phyloP scores from a whole-genome alignment of 2,888 invertebrate species.

The Chalcis sispes region DNA sequence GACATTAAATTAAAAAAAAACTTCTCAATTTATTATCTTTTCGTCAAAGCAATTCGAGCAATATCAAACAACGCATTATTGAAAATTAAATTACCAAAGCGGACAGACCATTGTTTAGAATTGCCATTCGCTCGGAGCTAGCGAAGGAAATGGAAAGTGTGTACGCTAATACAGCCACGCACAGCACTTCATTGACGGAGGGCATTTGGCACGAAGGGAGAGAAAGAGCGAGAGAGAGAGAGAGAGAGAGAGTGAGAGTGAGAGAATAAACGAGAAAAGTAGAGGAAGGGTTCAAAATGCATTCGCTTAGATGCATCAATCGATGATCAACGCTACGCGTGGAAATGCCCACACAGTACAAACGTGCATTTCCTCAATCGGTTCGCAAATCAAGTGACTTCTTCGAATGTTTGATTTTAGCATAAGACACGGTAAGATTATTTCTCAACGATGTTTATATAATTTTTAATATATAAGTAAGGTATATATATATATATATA shows the following conservation, averaged over 20 bases:
- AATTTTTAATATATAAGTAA: background rate
- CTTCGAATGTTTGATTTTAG: slow-evolving; percentile 14
- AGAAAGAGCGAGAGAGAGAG: slow-evolving; percentile 49
- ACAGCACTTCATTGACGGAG: slow-evolving; percentile 38
- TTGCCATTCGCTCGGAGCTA: too few relatives aligned
- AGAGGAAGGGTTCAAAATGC: slow-evolving; percentile 48
- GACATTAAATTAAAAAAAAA: too few relatives aligned
- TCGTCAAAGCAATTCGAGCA: too few relatives aligned
- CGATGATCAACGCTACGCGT: slow-evolving; percentile 14
- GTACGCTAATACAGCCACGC: slow-evolving; percentile 43
- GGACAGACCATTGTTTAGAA: slow-evolving; percentile 6
- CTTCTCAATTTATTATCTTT: too few relatives aligned
- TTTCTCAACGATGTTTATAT: background rate
- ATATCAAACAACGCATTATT: slow-evolving; percentile 8
- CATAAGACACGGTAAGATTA: background rate
- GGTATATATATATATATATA: too few relatives aligned
- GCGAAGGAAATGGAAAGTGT: slow-evolving; percentile 53
- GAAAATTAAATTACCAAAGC: slow-evolving; percentile 18
- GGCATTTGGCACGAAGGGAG: slow-evolving; percentile 44
- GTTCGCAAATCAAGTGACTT: slow-evolving; percentile 14
- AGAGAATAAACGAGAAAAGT: background rate
- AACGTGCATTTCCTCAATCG: slow-evolving; percentile 22
- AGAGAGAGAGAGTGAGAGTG: background rate
- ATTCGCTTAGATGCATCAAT: slow-evolving; percentile 58
- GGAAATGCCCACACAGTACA: slow-evolving; percentile 9